These are phyloP conservation scores for Pseudomyrmex flavicornis DNA, from an alignment of 1,140 invertebrate genomes.

Conservation along the genomic window DNA sequence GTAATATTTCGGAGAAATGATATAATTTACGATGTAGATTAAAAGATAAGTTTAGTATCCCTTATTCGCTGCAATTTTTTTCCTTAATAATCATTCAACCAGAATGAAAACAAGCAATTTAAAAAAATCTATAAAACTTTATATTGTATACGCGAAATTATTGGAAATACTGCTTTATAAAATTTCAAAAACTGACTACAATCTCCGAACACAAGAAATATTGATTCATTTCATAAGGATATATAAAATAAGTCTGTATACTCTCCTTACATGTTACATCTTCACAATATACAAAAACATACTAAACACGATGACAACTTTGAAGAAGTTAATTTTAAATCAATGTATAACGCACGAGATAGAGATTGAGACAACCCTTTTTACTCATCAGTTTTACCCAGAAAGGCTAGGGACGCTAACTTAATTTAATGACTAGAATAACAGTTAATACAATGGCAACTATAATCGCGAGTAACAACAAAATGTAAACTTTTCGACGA, in stretches of 20 bases:
- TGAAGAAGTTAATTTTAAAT: slow-evolving; percentile 49
- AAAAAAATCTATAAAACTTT: slow-evolving; percentile 36
- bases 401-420: slow-evolving; percentile 79
- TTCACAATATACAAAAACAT: slow-evolving; percentile 56
- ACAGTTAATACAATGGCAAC: slow-evolving; percentile 88
- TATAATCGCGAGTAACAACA: slow-evolving; percentile 87
- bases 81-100: slow-evolving; percentile 18
- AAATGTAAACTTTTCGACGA: slow-evolving; percentile 89
- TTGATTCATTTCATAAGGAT: slow-evolving; percentile 56
- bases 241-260: slow-evolving; percentile 74
- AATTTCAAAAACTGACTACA: slow-evolving; percentile 39
- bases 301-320: slow-evolving; percentile 51
- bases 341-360: slow-evolving; percentile 31
- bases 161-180: slow-evolving; percentile 54
- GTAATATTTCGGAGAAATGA: too few species aligned
- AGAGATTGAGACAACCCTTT: slow-evolving; percentile 81
- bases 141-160: slow-evolving; percentile 46
- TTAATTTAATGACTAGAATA: slow-evolving; percentile 82
- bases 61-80: background rate
- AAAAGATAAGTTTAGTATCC: too few species aligned
- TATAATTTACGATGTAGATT: background rate
- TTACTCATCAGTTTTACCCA: slow-evolving; percentile 67
- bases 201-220: slow-evolving; percentile 12
- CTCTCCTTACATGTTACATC: slow-evolving; percentile 62
- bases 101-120: slow-evolving; percentile 11